These are phyloP conservation scores for Thinocorus orbignyianus DNA, from an alignment of 2,113 vertebrate genomes.

Conservation along the genomic window DNA sequence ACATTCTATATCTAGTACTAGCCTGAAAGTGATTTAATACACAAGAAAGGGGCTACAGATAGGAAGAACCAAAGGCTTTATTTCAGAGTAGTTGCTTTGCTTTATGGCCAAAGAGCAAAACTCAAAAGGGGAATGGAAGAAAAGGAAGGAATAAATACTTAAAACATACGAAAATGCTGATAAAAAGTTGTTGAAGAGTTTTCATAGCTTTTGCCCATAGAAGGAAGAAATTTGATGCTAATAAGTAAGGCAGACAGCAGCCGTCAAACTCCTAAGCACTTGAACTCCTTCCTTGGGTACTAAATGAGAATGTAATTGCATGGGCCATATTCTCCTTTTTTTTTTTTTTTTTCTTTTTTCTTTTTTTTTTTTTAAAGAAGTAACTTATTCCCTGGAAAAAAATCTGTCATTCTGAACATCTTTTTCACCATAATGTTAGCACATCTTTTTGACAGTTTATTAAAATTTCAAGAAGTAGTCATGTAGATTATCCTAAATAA, in stretches of 20 bases:
- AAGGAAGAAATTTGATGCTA: background rate
- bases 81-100: background rate
- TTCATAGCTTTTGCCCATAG: background rate
- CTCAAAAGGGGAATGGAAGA: background rate
- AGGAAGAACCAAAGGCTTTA: background rate
- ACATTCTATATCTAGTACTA: background rate
- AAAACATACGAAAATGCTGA: background rate
- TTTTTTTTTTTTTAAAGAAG: background rate
- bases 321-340: too few relatives aligned
- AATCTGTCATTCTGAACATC: conserved; percentile 26
- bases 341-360: background rate
- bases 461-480: conserved; percentile 59
- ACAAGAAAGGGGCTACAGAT: background rate
- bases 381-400: conserved; percentile 22
- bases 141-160: background rate
- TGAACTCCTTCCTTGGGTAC: background rate
- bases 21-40: background rate
- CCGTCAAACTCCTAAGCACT: background rate
- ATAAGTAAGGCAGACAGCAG: background rate
- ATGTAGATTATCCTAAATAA: conserved; percentile 62
- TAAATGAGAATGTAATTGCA: background rate
- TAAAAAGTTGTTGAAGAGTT: background rate
- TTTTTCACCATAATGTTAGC: conserved; percentile 44
- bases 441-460: conserved; percentile 65
- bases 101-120: background rate